Evolutionary conservation across 2,797 vertebrate species (phyloP).

Genomic region (Muraenolepis orangiensis): DNA sequence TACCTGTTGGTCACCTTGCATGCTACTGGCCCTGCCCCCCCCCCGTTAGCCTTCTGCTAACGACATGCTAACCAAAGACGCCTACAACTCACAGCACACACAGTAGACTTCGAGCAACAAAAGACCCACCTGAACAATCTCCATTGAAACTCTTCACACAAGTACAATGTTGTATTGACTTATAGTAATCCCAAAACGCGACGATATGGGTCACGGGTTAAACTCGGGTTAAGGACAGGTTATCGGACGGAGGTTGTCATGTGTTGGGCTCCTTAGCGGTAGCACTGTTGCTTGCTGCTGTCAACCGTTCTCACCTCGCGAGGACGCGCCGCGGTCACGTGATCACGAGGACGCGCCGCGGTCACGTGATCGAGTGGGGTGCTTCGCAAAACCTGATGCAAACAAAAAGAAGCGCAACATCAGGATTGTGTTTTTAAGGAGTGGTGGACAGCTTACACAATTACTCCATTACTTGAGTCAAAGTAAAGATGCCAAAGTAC

Average conservation of each 20-base stretch:
- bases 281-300: neutral
- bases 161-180: neutral
- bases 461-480: no score
- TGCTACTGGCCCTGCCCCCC: constrained; percentile 50
- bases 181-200: neutral
- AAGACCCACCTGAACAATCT: constrained; percentile 54
- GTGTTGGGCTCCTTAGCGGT: neutral
- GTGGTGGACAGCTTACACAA: no score
- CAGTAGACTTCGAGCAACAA: neutral
- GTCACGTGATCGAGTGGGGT: constrained; percentile 11
- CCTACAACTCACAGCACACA: neutral
- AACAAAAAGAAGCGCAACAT: no score
- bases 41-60: constrained; percentile 54
- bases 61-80: constrained; percentile 7
- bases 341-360: neutral
- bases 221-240: neutral
- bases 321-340: constrained; percentile 2
- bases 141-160: constrained; percentile 38
- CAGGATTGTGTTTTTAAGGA: no score
- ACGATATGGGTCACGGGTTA: neutral
- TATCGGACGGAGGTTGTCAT: neutral
- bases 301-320: constrained; percentile 10
- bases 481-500: no score
- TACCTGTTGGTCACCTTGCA: constrained; percentile 44
- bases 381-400: no score